Evolutionary conservation across 2,113 vertebrate genomes (phyloP).

Genomic region (Prietella phreatophila): DNA sequence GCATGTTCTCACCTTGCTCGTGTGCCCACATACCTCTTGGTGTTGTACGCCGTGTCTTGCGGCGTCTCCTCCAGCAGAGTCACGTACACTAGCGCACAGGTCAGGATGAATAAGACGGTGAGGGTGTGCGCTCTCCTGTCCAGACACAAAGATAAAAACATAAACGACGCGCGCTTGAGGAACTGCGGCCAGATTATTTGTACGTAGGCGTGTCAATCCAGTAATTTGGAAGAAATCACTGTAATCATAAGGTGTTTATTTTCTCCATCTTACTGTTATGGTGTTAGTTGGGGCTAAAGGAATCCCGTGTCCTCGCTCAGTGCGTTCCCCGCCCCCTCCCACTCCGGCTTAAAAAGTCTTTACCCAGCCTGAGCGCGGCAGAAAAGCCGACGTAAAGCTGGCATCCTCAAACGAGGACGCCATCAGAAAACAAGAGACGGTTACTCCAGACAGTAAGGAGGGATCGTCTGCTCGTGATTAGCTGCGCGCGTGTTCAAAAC

Average conservation of each 20-base stretch:
- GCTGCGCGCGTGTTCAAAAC: neutral
- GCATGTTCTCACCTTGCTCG: neutral
- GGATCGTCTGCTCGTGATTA: neutral
- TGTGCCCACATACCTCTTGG: constrained; percentile 81
- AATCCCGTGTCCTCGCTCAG: neutral
- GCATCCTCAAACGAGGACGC: neutral
- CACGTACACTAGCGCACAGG: constrained; percentile 90
- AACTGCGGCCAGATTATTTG: neutral
- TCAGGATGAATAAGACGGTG: constrained; percentile 94
- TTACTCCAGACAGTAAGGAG: neutral
- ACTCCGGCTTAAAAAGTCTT: constrained; percentile 44
- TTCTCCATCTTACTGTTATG: neutral
- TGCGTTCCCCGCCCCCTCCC: neutral
- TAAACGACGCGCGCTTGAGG: neutral
- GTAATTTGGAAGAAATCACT: no score
- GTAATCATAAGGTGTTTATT: no score
- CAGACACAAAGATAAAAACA: constrained; percentile 1
- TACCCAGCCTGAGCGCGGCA: constrained; percentile 22
- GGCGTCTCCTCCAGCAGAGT: constrained; percentile 96
- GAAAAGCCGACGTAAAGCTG: constrained; percentile 23
- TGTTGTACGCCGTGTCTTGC: constrained; percentile 93
- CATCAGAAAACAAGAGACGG: neutral
- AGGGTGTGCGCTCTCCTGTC: constrained; percentile 92
- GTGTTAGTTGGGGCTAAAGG: neutral
- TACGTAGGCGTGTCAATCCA: neutral